phyloP scores from a whole-genome alignment of 2,113 vertebrate genomes.

The Chaetorhynchus papuensis region DNA sequence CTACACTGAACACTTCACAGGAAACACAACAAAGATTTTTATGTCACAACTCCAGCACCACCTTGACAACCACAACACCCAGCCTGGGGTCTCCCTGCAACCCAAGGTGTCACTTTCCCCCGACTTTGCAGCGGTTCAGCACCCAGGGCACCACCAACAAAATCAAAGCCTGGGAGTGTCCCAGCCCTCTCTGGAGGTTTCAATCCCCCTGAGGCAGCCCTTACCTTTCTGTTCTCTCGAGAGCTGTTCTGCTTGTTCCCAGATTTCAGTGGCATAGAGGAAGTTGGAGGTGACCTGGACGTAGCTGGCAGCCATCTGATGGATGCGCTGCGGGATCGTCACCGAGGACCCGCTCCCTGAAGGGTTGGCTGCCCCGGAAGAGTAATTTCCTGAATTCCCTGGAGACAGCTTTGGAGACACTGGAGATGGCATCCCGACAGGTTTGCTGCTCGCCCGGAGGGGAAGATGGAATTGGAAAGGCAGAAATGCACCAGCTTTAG shows the following conservation, averaged over 20 bases:
- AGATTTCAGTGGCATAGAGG: slow-evolving; percentile 96
- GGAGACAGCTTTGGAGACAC: slow-evolving; percentile 97
- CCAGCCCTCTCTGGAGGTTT: background rate
- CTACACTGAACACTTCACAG: background rate
- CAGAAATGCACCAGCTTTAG: background rate
- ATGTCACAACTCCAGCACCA: background rate
- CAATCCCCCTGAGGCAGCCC: background rate
- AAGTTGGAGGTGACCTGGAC: slow-evolving; percentile 99
- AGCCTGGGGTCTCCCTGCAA: background rate
- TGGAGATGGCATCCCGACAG: slow-evolving; percentile 93
- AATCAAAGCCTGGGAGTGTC: rapidly evolving
- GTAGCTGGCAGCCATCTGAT: slow-evolving; percentile 99
- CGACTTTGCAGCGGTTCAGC: background rate
- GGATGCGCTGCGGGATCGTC: slow-evolving; percentile 97
- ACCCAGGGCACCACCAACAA: too few species aligned
- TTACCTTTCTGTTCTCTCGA: slow-evolving; percentile 94
- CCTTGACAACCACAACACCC: background rate
- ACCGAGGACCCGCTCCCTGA: slow-evolving; percentile 89
- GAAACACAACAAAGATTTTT: background rate
- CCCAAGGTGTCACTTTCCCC: rapidly evolving
- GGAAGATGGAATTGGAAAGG: background rate
- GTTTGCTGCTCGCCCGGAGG: slow-evolving; percentile 77
- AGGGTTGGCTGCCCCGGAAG: slow-evolving; percentile 83
- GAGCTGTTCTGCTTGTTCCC: slow-evolving; percentile 98
- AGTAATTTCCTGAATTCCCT: slow-evolving; percentile 88